These are phyloP conservation scores for Boulengeromyrus knoepffleri DNA, from an alignment of 2,113 vertebrate genomes.

Conservation along the genomic window DNA sequence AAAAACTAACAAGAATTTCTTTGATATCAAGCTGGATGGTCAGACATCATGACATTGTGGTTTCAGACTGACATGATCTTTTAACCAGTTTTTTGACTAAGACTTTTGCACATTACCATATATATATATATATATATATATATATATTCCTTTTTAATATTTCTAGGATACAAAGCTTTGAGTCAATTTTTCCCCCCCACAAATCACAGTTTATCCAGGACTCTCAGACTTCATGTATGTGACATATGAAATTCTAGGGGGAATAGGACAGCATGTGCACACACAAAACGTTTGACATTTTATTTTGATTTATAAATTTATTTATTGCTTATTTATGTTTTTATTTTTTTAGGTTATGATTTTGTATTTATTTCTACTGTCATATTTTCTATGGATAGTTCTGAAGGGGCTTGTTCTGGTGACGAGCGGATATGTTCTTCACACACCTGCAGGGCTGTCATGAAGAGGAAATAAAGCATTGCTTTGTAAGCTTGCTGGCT, in stretches of 20 bases:
- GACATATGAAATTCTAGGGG: background rate
- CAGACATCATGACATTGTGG: background rate
- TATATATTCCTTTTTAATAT: background rate
- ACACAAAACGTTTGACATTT: conserved; percentile 19
- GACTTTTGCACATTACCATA: background rate
- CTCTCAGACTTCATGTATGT: background rate
- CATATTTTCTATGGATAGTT: conserved; percentile 33
- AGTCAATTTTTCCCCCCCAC: too few relatives aligned
- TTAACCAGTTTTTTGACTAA: background rate
- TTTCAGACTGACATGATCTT: background rate
- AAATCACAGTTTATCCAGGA: background rate
- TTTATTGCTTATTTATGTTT: conserved; percentile 34
- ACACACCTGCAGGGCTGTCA: background rate
- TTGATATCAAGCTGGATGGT: background rate
- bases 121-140: background rate
- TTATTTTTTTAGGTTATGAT: conserved; percentile 36
- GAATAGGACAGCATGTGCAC: conserved; percentile 17
- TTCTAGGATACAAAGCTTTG: background rate
- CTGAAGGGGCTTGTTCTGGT: conserved; percentile 23
- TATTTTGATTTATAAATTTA: background rate
- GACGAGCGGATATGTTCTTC: background rate
- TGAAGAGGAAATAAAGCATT: conserved; percentile 3
- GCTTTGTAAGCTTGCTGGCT: background rate
- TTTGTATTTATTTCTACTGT: conserved; percentile 52
- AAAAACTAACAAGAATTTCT: background rate